Evolutionary conservation across 2,888 invertebrate species (phyloP), one percentile per base, ranked within the genome.

Genomic region (Lycophotia porphyrea): DNA sequence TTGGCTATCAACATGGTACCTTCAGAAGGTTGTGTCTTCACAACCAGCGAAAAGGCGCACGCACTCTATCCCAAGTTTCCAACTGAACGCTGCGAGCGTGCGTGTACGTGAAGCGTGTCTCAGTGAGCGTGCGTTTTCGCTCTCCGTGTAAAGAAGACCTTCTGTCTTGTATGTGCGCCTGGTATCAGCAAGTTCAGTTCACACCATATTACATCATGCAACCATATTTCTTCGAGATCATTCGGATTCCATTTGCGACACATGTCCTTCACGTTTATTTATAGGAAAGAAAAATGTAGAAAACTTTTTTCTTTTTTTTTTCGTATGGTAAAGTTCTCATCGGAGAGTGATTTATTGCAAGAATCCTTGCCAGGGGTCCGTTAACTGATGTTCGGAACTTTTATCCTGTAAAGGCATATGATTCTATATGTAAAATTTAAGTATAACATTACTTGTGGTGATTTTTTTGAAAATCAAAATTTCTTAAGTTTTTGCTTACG

Each of bases 171-270:
- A 24, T 39, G 18, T 24, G 11, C 15, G 7, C 18, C 24, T 58
- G 34, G 18, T 39, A 70, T 71, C 64, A 70, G 47, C 58, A 66
- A 27, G 27, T 58, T 63, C n/a, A 74, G 55, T 70, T 81, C 44
- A 31, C 71, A 71, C 44, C 42, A 65, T 81, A 74, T 77, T 66
- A 65, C 81, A 49, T 75, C 77, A 72, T 74, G 42, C 74, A 67
- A 36, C 71, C 73, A 72, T 80, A 84, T 81, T 74, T 77, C 61
- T 63, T 11, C 3, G 13, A 76, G 60, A 81, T 84, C 71, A 87
- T 84, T 81, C 34, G 61, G 68, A 78, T 84, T 77, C 77, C 75
- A 81, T 87, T 74, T 81, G 79, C 63, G 74, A 78, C 85, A 77
- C 69, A 70, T 81, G 72, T 76, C 76, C 60, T 74, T 79, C 74